These are phyloP conservation scores for Microdon myrmicae DNA, from an alignment of 2,888 invertebrate genomes.

Conservation along the genomic window DNA sequence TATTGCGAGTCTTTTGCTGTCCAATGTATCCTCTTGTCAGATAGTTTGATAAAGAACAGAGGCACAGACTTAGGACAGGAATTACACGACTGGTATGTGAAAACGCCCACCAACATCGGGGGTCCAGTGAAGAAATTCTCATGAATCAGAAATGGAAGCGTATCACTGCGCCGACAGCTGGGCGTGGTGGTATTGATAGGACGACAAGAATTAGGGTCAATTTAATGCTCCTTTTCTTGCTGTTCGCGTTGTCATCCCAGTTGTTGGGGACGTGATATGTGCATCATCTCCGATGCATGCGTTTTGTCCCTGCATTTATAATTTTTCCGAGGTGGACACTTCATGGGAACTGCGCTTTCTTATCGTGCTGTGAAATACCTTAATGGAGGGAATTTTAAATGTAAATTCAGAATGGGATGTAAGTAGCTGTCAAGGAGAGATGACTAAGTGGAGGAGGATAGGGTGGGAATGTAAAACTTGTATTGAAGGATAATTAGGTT, in stretches of 20 bases:
- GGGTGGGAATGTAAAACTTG: too few relatives aligned
- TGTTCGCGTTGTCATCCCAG: not conserved
- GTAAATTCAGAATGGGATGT: not conserved
- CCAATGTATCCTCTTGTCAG: constrained; percentile 36
- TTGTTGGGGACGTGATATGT: not conserved
- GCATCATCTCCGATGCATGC: constrained; percentile 8
- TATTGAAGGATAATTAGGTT: constrained; percentile 1
- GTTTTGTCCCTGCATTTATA: constrained; percentile 17
- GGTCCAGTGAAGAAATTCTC: constrained; percentile 5
- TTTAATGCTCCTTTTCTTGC: constrained; percentile 14
- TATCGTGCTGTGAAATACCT: constrained; percentile 18
- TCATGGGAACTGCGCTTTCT: constrained; percentile 13
- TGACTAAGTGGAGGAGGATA: constrained; percentile 1
- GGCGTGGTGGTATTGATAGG: constrained; percentile 33
- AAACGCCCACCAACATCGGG: constrained; percentile 20
- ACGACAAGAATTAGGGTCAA: constrained; percentile 39
- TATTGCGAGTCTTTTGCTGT: constrained; percentile 9
- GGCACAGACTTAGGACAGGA: not conserved
- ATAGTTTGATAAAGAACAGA: constrained; percentile 16
- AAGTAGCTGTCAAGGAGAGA: constrained; percentile 3
- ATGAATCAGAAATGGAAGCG: constrained; percentile 21
- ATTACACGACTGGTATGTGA: constrained; percentile 15
- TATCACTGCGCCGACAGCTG: constrained; percentile 26
- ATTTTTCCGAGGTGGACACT: constrained; percentile 28
- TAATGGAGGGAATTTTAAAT: constrained; percentile 10